Percentiles rank a stretch among this genome's conserved stretches.
These are phyloP conservation scores for Erythrocercus mccallii DNA, from an alignment of 2,113 vertebrate genomes.

Conservation along the genomic window DNA sequence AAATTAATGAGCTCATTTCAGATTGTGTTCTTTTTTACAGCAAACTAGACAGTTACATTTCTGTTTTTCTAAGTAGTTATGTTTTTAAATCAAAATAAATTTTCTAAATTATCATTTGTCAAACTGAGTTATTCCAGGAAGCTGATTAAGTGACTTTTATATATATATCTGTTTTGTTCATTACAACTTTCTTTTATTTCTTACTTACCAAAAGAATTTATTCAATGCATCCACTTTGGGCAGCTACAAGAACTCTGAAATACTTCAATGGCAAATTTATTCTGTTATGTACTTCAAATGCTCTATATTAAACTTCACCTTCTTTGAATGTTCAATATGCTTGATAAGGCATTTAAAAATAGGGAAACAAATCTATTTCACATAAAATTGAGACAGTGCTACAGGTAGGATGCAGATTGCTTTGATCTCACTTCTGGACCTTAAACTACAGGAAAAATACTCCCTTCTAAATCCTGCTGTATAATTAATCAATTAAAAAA, in stretches of 20 bases:
- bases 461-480: neutral
- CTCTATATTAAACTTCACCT: neutral
- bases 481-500: neutral
- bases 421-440: neutral
- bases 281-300: neutral
- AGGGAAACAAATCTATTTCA: neutral
- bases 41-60: neutral
- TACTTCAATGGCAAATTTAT: neutral
- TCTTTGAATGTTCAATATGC: neutral
- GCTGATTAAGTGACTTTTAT: neutral
- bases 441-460: neutral
- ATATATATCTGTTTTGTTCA: neutral
- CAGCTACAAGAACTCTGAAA: neutral
- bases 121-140: neutral
- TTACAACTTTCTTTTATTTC: neutral
- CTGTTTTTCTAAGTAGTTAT: neutral
- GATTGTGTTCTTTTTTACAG: neutral
- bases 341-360: neutral
- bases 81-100: neutral
- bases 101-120: neutral
- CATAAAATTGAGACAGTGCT: neutral
- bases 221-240: neutral
- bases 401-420: neutral
- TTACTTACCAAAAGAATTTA: neutral
- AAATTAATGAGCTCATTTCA: constrained; percentile 4